Percentiles rank a stretch among this genome's conserved stretches.
These are phyloP conservation scores for Lepidochrysops patricia DNA, from an alignment of 2,888 invertebrate species.

Conservation along the genomic window DNA sequence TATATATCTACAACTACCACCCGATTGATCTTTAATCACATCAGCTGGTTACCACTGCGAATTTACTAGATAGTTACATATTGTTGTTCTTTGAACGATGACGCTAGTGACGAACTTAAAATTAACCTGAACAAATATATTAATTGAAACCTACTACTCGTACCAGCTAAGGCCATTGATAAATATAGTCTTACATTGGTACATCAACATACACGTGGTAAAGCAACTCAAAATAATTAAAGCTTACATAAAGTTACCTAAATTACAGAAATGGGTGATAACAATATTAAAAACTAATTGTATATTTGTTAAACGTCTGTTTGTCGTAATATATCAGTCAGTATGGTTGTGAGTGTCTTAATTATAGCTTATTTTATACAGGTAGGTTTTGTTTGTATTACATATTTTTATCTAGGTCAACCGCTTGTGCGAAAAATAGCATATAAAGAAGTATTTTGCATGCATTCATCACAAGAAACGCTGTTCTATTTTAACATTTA, in stretches of 20 bases:
- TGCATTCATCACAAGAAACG: neutral
- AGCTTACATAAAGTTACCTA: neutral
- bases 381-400: neutral
- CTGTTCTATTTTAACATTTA: no score
- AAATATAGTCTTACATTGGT: no score
- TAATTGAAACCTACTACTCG: no score
- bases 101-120: no score
- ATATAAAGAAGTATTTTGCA: neutral
- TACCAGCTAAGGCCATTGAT: no score
- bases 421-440: neutral
- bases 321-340: conserved; percentile 3
- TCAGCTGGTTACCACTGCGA: no score
- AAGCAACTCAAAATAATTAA: neutral
- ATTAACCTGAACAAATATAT: no score
- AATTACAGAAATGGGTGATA: neutral
- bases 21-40: no score
- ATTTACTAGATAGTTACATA: no score
- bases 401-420: neutral
- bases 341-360: conserved; percentile 7
- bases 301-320: neutral
- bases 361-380: neutral
- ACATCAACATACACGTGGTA: neutral
- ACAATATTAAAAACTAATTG: conserved; percentile 7
- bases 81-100: no score
- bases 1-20: no score